A percentile compares a stretch with the other conserved stretches of the same genome.
phyloP scores from a whole-genome alignment of 2,113 vertebrate genomes.

The Girardinichthys multiradiatus region DNA sequence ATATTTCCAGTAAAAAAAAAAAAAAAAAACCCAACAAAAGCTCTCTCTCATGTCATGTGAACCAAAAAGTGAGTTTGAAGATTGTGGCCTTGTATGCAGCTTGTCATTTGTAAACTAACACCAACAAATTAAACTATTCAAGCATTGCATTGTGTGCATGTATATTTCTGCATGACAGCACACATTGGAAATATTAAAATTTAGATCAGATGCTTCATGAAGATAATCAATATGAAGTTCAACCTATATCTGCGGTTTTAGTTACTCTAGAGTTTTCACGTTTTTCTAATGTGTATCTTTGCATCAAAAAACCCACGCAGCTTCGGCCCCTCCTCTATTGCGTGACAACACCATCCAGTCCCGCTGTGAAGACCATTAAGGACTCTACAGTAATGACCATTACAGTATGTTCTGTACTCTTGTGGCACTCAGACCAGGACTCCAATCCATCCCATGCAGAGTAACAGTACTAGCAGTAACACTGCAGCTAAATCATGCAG shows the following conservation, averaged over 20 bases:
- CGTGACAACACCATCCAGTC: slow-evolving; percentile 50
- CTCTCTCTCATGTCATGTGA: not conserved
- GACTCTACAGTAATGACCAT: slow-evolving; percentile 55
- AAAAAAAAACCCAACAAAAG: not conserved
- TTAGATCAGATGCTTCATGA: no score
- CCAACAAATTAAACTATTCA: no score
- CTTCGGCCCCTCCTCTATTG: slow-evolving; percentile 24
- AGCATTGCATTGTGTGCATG: no score
- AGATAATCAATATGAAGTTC: no score
- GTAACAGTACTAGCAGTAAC: not conserved
- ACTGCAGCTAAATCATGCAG: slow-evolving; percentile 24
- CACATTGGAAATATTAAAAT: no score
- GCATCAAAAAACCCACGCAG: slow-evolving; percentile 45
- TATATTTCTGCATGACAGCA: no score
- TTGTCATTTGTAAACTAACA: not conserved
- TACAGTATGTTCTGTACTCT: slow-evolving; percentile 22
- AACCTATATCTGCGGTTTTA: not conserved
- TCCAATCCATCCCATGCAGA: slow-evolving; percentile 15
- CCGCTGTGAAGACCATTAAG: slow-evolving; percentile 55
- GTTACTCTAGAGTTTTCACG: slow-evolving; percentile 2
- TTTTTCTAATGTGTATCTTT: slow-evolving; percentile 50
- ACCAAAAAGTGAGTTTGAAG: not conserved
- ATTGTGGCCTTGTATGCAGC: not conserved
- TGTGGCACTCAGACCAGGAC: slow-evolving; percentile 28
- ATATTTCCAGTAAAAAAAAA: not conserved